These are phyloP conservation scores for Coregonus ussuriensis DNA, from an alignment of 2,797 vertebrate species.

Conservation along the genomic window DNA sequence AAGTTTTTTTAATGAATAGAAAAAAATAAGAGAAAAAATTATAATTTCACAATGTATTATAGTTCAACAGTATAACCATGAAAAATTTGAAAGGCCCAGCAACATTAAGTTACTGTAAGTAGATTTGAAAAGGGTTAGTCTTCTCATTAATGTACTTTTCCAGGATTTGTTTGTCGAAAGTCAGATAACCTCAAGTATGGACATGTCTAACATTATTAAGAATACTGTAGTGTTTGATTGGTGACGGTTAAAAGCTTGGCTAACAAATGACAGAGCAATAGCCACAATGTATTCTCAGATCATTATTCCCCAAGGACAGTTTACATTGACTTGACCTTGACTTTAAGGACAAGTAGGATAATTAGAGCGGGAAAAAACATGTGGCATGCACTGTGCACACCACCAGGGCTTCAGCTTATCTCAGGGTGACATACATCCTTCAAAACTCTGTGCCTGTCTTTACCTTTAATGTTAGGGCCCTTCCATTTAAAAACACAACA, in stretches of 20 bases:
- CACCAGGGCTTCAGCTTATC: conserved; percentile 4
- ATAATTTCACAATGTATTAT: no score
- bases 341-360: conserved; percentile 16
- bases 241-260: no score
- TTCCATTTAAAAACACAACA: conserved; percentile 51
- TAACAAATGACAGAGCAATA: no score
- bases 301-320: conserved; percentile 2
- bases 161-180: conserved; percentile 71
- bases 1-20: no score
- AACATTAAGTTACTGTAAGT: no score
- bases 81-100: conserved; percentile 5
- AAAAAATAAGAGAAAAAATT: no score
- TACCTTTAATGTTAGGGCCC: conserved; percentile 36
- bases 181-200: conserved; percentile 66
- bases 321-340: conserved; percentile 11
- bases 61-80: no score
- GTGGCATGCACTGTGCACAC: neutral
- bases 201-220: no score
- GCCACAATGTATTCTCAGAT: neutral
- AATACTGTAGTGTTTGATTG: no score
- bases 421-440: conserved; percentile 21
- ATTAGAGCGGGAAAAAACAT: conserved; percentile 14
- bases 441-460: conserved; percentile 28
- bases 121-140: conserved; percentile 64
- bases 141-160: conserved; percentile 68